Evolutionary conservation across 2,797 vertebrate genomes (phyloP).

Genomic region (Echiichthys vipera): DNA sequence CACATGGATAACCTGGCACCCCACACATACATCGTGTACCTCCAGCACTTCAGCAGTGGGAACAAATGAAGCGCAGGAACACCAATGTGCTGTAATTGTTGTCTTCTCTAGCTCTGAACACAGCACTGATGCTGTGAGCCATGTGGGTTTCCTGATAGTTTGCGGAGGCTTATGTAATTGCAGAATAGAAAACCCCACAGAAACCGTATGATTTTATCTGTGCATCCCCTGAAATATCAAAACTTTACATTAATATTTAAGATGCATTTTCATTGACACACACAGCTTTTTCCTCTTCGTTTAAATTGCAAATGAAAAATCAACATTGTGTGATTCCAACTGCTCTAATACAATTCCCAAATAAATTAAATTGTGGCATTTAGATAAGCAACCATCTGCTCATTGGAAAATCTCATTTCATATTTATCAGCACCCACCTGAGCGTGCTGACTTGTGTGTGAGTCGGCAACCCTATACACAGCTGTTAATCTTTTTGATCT

Average conservation of each 20-base stretch:
- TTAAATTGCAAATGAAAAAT: conserved; percentile 18
- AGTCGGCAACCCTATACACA: no score
- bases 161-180: conserved; percentile 47
- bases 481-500: conserved; percentile 68
- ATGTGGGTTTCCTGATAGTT: conserved; percentile 44
- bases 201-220: conserved; percentile 12
- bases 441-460: conserved; percentile 25
- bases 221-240: conserved; percentile 15
- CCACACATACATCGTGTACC: neutral
- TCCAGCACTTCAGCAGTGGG: neutral
- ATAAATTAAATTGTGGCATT: conserved; percentile 25
- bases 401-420: conserved; percentile 30
- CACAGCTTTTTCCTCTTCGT: neutral
- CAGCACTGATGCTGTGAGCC: conserved; percentile 19
- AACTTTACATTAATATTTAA: conserved; percentile 30
- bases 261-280: conserved; percentile 1
- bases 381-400: conserved; percentile 30
- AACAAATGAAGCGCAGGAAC: conserved; percentile 12
- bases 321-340: conserved; percentile 10
- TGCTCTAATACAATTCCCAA: neutral
- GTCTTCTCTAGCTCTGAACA: conserved; percentile 14
- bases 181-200: conserved; percentile 13
- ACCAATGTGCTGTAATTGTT: conserved; percentile 19
- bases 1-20: conserved; percentile 10
- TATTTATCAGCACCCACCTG: conserved; percentile 40